phyloP scores from a whole-genome alignment of 2,888 invertebrate species.

The Pediacus dermestoides region DNA sequence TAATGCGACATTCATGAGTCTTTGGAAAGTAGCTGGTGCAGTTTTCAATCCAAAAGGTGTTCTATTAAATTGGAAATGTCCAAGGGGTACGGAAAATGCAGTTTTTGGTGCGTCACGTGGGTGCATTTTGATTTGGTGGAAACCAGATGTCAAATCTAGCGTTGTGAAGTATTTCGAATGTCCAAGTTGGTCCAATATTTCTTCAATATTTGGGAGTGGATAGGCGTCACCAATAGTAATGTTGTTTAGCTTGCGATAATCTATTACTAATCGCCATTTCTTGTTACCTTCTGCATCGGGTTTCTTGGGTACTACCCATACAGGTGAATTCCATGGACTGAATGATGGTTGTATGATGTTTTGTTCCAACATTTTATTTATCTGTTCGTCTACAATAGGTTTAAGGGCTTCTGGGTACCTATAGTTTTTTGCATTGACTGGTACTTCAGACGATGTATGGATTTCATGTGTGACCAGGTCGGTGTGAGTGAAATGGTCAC shows the following conservation, averaged over 20 bases:
- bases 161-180: constrained; percentile 19
- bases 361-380: constrained; percentile 20
- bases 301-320: constrained; percentile 26
- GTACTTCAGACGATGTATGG: constrained; percentile 16
- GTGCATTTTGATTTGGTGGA: constrained; percentile 19
- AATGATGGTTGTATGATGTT: constrained; percentile 19
- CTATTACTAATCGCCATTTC: constrained; percentile 13
- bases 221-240: constrained; percentile 14
- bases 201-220: constrained; percentile 13
- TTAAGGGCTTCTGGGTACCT: constrained; percentile 30
- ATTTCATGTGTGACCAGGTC: too few species aligned
- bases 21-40: constrained; percentile 28
- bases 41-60: constrained; percentile 19
- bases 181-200: constrained; percentile 19
- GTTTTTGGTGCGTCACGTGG: constrained; percentile 15
- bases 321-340: constrained; percentile 20
- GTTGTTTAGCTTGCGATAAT: constrained; percentile 13
- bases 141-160: constrained; percentile 17
- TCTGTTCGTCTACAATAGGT: constrained; percentile 25
- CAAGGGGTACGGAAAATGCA: constrained; percentile 14
- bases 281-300: constrained; percentile 8
- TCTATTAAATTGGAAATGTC: constrained; percentile 15
- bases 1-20: constrained; percentile 36
- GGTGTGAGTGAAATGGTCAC: too few species aligned
- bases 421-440: constrained; percentile 26